Conservation (phyloP, 2,888 invertebrate genomes). For the Sepiola atlantica region DNA sequence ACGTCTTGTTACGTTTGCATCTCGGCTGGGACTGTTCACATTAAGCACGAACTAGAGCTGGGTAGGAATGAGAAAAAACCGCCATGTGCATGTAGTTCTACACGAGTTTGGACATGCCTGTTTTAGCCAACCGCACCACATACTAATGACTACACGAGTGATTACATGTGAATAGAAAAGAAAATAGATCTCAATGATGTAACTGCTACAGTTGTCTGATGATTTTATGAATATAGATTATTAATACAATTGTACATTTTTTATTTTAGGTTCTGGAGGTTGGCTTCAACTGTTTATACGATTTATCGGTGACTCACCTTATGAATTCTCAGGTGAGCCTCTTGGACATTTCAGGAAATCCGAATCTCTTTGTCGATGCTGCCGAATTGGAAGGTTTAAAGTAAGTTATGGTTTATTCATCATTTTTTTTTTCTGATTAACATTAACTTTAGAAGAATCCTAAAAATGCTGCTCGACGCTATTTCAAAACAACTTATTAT, state of each 20-base stretch:
- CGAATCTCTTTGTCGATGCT: slow-evolving; percentile 70
- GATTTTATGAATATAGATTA: background rate
- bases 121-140: no score
- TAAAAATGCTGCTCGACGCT: no score
- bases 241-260: background rate
- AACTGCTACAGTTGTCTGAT: no score
- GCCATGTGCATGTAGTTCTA: background rate
- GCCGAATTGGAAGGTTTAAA: slow-evolving; percentile 69
- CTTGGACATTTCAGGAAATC: slow-evolving; percentile 76
- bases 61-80: background rate
- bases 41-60: no score
- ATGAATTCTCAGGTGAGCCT: slow-evolving; percentile 74
- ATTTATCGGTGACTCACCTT: slow-evolving; percentile 71
- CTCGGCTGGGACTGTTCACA: no score
- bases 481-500: no score
- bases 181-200: no score
- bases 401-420: slow-evolving; percentile 58
- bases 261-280: slow-evolving; percentile 74
- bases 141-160: no score
- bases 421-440: background rate
- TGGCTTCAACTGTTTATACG: slow-evolving; percentile 74
- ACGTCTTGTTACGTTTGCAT: no score
- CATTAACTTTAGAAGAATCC: no score
- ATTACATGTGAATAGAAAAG: no score
- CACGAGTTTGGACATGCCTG: background rate